A percentile compares a stretch with the other conserved stretches of the same genome.
These are phyloP conservation scores for Palythoa caribaeorum DNA, from an alignment of 92 coral and sea anemone species.

Conservation along the genomic window DNA sequence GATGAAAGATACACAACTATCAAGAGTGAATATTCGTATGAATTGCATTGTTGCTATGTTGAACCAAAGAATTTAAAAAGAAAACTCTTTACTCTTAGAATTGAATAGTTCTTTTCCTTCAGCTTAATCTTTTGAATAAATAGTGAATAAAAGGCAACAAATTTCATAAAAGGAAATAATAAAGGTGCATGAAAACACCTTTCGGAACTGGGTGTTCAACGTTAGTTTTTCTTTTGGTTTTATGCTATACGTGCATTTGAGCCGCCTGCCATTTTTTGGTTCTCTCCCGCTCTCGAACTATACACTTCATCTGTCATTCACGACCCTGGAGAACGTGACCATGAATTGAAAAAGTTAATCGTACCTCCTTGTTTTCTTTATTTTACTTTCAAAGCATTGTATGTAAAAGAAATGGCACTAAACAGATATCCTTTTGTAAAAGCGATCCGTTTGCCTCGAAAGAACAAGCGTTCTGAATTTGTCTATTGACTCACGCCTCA, in stretches of 20 bases:
- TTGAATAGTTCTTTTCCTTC: conserved; percentile 1
- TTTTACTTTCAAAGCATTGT: conserved; percentile 30
- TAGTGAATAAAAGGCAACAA: background rate
- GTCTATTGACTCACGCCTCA: conserved; percentile 69
- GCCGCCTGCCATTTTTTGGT: background rate
- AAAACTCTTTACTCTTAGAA: conserved; percentile 7
- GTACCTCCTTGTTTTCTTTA: conserved; percentile 50
- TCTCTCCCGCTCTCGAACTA: conserved; percentile 41
- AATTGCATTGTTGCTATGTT: conserved; percentile 46
- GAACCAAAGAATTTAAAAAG: background rate
- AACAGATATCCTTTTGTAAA: conserved; percentile 54
- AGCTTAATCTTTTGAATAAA: conserved; percentile 21
- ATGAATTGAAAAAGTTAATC: conserved; percentile 1
- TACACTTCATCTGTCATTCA: conserved; percentile 49
- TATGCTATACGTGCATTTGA: background rate
- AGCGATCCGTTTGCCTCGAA: conserved; percentile 31
- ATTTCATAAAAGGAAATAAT: background rate
- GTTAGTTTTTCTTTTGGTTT: background rate
- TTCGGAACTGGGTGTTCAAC: background rate
- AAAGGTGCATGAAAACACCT: background rate
- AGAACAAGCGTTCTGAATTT: conserved; percentile 58
- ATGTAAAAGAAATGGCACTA: conserved; percentile 37
- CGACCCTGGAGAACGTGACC: conserved; percentile 12
- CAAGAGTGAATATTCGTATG: conserved; percentile 22
- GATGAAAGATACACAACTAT: background rate